These are phyloP conservation scores for Campoplex capitator DNA, from an alignment of 2,888 invertebrate genomes.

Conservation along the genomic window DNA sequence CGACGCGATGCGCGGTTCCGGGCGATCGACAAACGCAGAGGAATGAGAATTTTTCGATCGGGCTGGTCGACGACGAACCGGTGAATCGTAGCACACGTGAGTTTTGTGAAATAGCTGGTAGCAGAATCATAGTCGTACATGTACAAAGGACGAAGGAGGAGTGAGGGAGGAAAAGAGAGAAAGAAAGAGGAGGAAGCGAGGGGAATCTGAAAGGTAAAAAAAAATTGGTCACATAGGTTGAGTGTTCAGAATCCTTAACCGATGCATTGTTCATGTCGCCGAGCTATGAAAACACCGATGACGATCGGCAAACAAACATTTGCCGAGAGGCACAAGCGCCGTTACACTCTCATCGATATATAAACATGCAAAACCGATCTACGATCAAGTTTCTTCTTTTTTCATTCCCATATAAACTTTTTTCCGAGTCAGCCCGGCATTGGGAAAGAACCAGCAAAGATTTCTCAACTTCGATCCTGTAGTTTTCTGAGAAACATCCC, in stretches of 20 bases:
- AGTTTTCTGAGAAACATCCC: not conserved
- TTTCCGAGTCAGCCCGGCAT: not conserved
- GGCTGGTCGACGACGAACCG: constrained; percentile 21
- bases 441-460: not conserved
- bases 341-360: constrained; percentile 33
- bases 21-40: constrained; percentile 59
- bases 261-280: constrained; percentile 63
- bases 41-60: constrained; percentile 25
- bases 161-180: constrained; percentile 6
- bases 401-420: not conserved
- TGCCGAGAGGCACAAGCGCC: constrained; percentile 4
- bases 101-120: constrained; percentile 39
- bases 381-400: not conserved
- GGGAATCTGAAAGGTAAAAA: constrained; percentile 28
- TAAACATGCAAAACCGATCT: constrained; percentile 1
- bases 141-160: constrained; percentile 7
- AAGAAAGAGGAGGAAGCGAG: not conserved
- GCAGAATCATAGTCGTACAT: constrained; percentile 45
- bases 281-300: constrained; percentile 67
- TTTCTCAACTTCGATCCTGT: not conserved
- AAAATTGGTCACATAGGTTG: constrained; percentile 51
- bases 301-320: constrained; percentile 63
- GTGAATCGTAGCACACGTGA: constrained; percentile 42
- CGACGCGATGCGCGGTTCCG: constrained; percentile 61
- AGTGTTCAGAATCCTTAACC: constrained; percentile 52